A percentile compares a stretch with the other conserved stretches of the same genome.
Conservation (phyloP, 2,888 invertebrate species). For the Nemurella pictetii region DNA sequence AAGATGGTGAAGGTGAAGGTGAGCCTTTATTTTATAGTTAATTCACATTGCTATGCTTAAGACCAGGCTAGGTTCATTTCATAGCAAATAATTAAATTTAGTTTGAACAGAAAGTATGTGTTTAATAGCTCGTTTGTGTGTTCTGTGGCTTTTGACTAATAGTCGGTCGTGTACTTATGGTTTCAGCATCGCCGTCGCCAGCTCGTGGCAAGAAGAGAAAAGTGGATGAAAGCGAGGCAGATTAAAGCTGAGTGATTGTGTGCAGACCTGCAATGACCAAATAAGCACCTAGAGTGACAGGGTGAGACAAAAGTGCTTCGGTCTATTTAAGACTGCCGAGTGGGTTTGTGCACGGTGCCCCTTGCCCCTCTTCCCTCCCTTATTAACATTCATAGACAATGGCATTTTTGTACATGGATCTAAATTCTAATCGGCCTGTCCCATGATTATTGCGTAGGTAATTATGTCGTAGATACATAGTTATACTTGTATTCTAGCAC, state of each 20-base stretch:
- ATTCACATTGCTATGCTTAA: no score
- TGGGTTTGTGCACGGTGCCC: constrained; percentile 22
- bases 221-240: constrained; percentile 61
- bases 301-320: constrained; percentile 19
- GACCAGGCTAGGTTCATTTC: no score
- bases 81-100: no score
- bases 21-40: no score
- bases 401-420: constrained; percentile 27
- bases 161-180: no score
- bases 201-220: constrained; percentile 72
- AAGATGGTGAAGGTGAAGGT: constrained; percentile 51
- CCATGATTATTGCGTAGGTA: not conserved
- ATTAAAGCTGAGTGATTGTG: constrained; percentile 19
- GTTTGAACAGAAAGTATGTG: no score
- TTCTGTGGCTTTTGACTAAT: no score
- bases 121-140: no score
- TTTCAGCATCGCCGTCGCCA: constrained; percentile 56
- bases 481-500: constrained; percentile 38
- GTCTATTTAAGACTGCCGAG: constrained; percentile 13
- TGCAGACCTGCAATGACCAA: constrained; percentile 17
- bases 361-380: not conserved
- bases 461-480: constrained; percentile 34
- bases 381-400: not conserved
- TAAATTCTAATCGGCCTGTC: constrained; percentile 17
- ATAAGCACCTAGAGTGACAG: constrained; percentile 21